Evolutionary conservation across 2,888 invertebrate species (phyloP), one percentile per base, ranked within the genome.

Genomic region (Penaeus monodon): DNA sequence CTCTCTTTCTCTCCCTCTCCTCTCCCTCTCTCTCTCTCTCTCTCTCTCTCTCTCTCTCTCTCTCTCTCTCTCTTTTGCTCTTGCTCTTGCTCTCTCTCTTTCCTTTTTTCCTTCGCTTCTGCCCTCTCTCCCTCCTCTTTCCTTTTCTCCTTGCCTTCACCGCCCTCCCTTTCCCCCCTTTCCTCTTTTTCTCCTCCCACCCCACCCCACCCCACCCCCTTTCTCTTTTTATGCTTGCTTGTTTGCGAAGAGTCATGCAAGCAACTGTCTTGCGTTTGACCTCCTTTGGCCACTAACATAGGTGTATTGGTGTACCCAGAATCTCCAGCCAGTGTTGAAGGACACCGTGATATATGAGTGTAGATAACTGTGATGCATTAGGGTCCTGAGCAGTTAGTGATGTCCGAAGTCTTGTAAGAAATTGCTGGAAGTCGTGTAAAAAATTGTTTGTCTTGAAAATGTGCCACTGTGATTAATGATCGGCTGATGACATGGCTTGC

Each of bases 1-100:
- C 65, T 44, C 81, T 81, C 44, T 66, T n/a, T 81, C 68, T 66
- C 38, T 66, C n/a, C 14, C 44, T 33, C 44, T 68, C 68, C 68
- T 29, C 29, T 33, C 70, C 27, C 20, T 81, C 68, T 44, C 27
- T 12, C n/a, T 81, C 68, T 27, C 49, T 82, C 27, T 29, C 44
- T 44, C 68, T 49, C 24, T 33, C 24, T 68, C 24, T 49, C 29
- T 81, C 24, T 66, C 29, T n/a, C 24, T 44, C 27, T 81, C 49
- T 68, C n/a, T 65, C 33, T 68, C 38, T 27, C 29, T 66, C 68
- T 33, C 66, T 29, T 38, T 66, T 68, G 6, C 66, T 38, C 20
- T 20, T 10, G 29, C n/a, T 29, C 81, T 10, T 8, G 24, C 7
- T 24, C 38, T 27, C 38, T 57, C n/a, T 22, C 10, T 33, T 20